Evolutionary conservation across 2,888 invertebrate genomes (phyloP), one percentile per base, ranked within the genome.

Genomic region (Leucophora obtusa): DNA sequence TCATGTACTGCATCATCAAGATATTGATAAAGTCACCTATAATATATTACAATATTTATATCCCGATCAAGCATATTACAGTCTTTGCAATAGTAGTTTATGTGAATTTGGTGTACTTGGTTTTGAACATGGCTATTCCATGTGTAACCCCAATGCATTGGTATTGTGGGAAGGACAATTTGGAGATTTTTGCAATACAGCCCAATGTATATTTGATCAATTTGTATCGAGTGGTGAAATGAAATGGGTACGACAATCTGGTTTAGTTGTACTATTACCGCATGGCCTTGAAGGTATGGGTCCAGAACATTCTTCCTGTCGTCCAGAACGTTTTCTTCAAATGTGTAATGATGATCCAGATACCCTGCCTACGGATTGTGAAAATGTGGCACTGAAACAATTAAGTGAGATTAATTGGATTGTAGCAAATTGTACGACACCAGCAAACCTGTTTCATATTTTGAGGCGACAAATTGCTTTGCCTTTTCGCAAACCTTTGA

Each of bases 281-380:
- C 99, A 99, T 88, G 99, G 99, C 80, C 96, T 98, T 92, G 99
- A 99, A 92, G 99, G 99, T 90, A 98, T 97, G 98, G 99, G 99
- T 18, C 93, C 94, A 0, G 94, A 94, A 86, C 94, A 94, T 86
- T 94, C 94, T 1, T 94, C 94, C 0, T 92, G 89, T 2, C 92
- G 94, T 62, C 85, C 93, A 3, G 94, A 97, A 88, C 92, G 97
- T 70, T 96, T 94, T 84, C 92, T 99, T 83, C 98, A 99, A 91
- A 96, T 99, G 95, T 96, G 96, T 87, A 94, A 97, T 79, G 99
- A 99, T 89, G 99, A 99, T 89, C 96, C 97, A 38, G 98, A 98
- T 89, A 95, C 97, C 89, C 96, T 97, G 93, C 98, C 98, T 71
- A 95, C 96, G 0, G 95, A 96, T 88, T 95, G 95, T 87, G 95